Base-by-base conservation (phyloP, 1,140 invertebrate genomes). In the Tetramorium simillimum region DNA sequence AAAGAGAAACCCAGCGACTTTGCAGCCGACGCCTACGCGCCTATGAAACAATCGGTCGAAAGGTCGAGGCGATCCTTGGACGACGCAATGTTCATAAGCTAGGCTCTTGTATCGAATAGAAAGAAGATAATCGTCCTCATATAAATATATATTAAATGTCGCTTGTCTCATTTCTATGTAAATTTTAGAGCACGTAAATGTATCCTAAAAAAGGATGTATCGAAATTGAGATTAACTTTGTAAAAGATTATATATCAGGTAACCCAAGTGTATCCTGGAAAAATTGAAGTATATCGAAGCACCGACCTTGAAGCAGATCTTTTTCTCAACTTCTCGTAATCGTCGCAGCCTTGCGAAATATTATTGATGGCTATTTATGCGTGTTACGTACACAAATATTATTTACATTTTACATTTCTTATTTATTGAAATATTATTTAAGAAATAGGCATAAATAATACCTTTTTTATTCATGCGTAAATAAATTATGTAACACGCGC, bases 1-100 rank as follows among this genome's bases (percentile, higher is more conserved):
- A 53, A 84, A 53, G 60, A 67, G 69, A 73, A 75, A 85, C 67
- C 51, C 37, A 37, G 14, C 40, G 53, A 28, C 14, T 58, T 70
- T 3, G 77, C 33, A 28, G 40, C 14, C 16, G 2, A 72, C 80
- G 69, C 80, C 80, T n/a, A 82, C 80, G 40, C 65, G 65, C 6
- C 65, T 33, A 14, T 37, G 63, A 46, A 56, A 82, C 51, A 56
- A 62, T n/a, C 69, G 53, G 14, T 21, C 65, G 65, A 72, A 58
- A 82, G 77, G 46, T 80, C 62, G 62, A 18, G 49, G 46, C 18
- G 51, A 72, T 70, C 51, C 67, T 70, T 70, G 21, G n/a, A 46
- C 12, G 12, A 16, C 37, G 37, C 69, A 9, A 72, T 33, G 24
- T 49, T 70, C 21, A 49, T 72, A 53, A 33, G 33, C 6, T 37